Conservation (phyloP, 2,113 vertebrate genomes). For the Pteronura brasiliensis region DNA sequence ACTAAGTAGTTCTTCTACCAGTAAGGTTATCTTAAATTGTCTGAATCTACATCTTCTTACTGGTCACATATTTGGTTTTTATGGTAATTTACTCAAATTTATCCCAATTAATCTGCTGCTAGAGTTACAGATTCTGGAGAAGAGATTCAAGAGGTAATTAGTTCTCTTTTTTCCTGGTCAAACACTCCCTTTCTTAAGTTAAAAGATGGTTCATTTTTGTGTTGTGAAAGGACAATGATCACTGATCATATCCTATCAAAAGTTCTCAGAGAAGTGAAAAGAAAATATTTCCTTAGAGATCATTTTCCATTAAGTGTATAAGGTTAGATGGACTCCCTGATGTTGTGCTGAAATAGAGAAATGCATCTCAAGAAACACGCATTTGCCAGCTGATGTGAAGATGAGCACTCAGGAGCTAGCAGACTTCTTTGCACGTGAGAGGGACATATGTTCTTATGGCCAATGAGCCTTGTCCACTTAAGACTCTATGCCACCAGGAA, state of each 20-base stretch:
- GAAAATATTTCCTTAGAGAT: neutral
- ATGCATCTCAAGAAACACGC: neutral
- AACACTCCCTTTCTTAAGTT: conserved; percentile 18
- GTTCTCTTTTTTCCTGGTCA: conserved; percentile 41
- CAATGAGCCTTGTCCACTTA: neutral
- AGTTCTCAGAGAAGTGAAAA: conserved; percentile 35
- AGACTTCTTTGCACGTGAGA: rapidly evolving
- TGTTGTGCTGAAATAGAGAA: neutral
- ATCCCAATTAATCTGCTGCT: neutral
- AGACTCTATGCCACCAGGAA: neutral
- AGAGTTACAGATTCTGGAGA: conserved; percentile 19
- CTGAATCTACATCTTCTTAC: neutral
- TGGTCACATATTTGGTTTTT: neutral
- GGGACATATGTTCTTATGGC: neutral
- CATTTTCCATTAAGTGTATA: neutral
- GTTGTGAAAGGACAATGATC: neutral
- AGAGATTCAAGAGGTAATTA: conserved; percentile 55
- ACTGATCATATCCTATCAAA: conserved; percentile 12
- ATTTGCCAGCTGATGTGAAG: neutral
- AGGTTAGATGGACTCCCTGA: neutral
- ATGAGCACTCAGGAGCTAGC: neutral
- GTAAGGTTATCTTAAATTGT: neutral
- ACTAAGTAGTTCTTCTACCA: neutral
- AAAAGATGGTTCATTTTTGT: conserved; percentile 39
- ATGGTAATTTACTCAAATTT: neutral